Base-by-base conservation (phyloP, 2,113 vertebrate genomes). In the Narcine bancroftii region DNA sequence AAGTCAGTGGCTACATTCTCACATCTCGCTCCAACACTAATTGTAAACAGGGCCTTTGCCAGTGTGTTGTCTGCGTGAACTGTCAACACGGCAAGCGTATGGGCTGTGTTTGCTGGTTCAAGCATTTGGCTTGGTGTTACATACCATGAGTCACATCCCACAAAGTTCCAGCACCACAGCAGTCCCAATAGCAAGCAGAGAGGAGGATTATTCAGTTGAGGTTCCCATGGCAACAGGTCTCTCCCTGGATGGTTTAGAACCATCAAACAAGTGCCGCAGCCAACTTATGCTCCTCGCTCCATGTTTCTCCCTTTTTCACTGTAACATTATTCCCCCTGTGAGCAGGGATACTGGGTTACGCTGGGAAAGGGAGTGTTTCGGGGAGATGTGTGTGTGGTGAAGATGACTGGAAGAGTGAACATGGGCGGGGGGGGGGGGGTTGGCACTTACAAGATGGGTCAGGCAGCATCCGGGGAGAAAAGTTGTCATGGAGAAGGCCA, bases 171-270 rank as follows among this genome's bases (percentile, higher is more conserved):
- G 39, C 24, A 42, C 60, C 60, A 15, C 60, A 63, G 9, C 60
- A 63, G 60, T 7, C 60, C 60, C 60, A 15, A 5, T 63, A 7
- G 60, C 53, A 63, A 89, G 17, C 56, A 24, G 36, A 39, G 85
- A 1, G 0, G 42, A 60, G 42, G 60, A 66, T 89, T 63, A 89
- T 60, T 89, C n/a, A 42, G 56, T 21, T 65, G 60, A 42, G 33
- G 85, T 89, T 89, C 39, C 85, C 85, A 89, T 66, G 56, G 85
- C 85, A 45, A 66, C 39, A 19, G 21, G n/a, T 66, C 56, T 66
- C 85, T 66, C 79, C 29, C 26, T 6, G 45, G 10, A 33, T 53
- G 50, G 45, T 83, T 33, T 17, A 29, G 15, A n/a, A 29, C 50
- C 45, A 83, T 15, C 26, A 83, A 83, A 6, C 15, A 53, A 17